phyloP scores from a whole-genome alignment of 2,888 invertebrate species.

The Hoplodrina ambigua region DNA sequence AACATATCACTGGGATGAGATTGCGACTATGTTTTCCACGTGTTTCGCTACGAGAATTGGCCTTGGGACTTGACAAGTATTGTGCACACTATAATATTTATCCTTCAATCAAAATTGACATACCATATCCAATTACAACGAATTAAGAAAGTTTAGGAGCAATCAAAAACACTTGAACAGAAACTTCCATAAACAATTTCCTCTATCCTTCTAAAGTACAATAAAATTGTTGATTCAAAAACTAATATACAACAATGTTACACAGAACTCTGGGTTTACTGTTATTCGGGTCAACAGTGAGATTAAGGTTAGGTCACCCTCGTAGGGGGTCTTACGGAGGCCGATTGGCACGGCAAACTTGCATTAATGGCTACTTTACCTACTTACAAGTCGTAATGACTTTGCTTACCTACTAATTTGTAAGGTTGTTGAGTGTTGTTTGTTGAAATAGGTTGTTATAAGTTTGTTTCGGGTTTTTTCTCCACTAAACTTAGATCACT shows the following conservation, averaged over 20 bases:
- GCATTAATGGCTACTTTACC: constrained; percentile 80
- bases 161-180: constrained; percentile 9
- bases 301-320: constrained; percentile 73
- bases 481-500: background rate
- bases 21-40: too few relatives aligned
- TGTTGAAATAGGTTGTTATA: constrained; percentile 15
- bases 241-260: constrained; percentile 50
- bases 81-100: background rate
- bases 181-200: constrained; percentile 26
- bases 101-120: background rate
- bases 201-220: constrained; percentile 17
- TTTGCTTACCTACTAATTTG: constrained; percentile 52
- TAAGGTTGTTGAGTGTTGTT: constrained; percentile 37
- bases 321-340: constrained; percentile 62
- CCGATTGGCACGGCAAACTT: constrained; percentile 84
- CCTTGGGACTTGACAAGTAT: too few relatives aligned
- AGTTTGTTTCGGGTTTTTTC: constrained; percentile 18
- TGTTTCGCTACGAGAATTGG: too few relatives aligned
- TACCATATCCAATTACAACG: background rate
- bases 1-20: too few relatives aligned
- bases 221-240: constrained; percentile 33
- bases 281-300: constrained; percentile 71
- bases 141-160: constrained; percentile 12
- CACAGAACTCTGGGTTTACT: constrained; percentile 29
- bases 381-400: constrained; percentile 63